These are phyloP conservation scores for Ptychadena robeensis DNA, from an alignment of 2,797 vertebrate genomes.

Conservation along the genomic window DNA sequence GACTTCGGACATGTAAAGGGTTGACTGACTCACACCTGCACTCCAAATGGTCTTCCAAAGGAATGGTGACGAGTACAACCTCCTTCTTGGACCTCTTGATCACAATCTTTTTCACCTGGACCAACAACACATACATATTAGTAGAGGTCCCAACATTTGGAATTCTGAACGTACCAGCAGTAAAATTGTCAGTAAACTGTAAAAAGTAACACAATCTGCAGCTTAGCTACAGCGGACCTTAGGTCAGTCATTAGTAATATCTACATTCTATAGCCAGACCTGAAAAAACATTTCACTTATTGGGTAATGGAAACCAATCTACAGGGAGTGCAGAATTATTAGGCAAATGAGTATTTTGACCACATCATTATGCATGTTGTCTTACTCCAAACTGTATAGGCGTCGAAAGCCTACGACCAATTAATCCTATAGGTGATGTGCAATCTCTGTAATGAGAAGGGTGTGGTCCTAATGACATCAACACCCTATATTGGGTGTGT, in stretches of 20 bases:
- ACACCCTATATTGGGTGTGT: too few relatives aligned
- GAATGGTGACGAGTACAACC: conserved; percentile 83
- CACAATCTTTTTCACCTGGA: conserved; percentile 89
- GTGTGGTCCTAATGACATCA: too few relatives aligned
- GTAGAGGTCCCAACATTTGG: not conserved
- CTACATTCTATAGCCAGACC: not conserved
- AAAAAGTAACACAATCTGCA: not conserved
- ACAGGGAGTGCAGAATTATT: too few relatives aligned
- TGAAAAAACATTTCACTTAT: not conserved
- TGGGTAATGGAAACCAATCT: not conserved
- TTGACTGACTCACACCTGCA: conserved; percentile 80
- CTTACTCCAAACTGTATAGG: too few relatives aligned
- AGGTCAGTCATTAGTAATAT: not conserved
- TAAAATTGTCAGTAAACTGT: not conserved
- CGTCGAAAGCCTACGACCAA: too few relatives aligned
- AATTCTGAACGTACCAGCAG: not conserved
- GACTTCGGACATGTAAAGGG: not conserved
- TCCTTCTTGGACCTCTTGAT: conserved; percentile 76
- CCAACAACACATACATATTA: conserved; percentile 32
- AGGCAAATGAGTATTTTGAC: too few relatives aligned
- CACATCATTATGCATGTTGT: too few relatives aligned
- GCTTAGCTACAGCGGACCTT: not conserved
- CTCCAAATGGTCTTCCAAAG: conserved; percentile 88
- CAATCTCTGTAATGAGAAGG: too few relatives aligned
- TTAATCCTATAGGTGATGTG: too few relatives aligned